phyloP scores from a whole-genome alignment of 2,797 vertebrate species.

The Ctenopoma multispine region DNA sequence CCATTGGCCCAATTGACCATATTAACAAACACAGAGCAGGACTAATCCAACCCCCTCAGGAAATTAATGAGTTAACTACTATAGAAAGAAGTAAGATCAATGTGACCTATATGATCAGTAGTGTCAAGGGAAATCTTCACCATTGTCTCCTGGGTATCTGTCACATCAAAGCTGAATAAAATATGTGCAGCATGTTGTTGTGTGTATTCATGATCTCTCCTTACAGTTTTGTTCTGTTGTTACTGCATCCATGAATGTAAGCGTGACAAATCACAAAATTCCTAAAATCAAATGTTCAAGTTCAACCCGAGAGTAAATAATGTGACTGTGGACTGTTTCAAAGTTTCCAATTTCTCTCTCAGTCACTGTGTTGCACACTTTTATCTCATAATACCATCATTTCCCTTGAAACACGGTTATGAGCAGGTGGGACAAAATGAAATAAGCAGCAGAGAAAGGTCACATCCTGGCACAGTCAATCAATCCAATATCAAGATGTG shows the following conservation, averaged over 20 bases:
- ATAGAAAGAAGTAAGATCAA: constrained; percentile 42
- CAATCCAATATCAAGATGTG: constrained; percentile 20
- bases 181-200: constrained; percentile 5
- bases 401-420: constrained; percentile 69
- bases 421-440: constrained; percentile 46
- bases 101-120: constrained; percentile 25
- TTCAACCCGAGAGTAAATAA: constrained; percentile 61
- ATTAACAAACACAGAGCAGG: constrained; percentile 30
- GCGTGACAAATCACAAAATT: constrained; percentile 22
- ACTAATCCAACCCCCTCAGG: constrained; percentile 30
- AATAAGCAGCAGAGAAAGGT: constrained; percentile 53
- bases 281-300: constrained; percentile 37
- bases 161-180: constrained; percentile 44
- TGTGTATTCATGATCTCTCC: not conserved
- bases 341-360: constrained; percentile 57
- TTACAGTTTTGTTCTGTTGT: constrained; percentile 4
- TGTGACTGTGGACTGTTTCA: constrained; percentile 40
- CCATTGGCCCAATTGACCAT: constrained; percentile 5
- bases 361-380: constrained; percentile 52
- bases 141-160: constrained; percentile 21
- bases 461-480: constrained; percentile 8
- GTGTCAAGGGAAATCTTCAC: constrained; percentile 52
- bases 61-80: constrained; percentile 38
- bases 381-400: constrained; percentile 66
- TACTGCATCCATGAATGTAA: constrained; percentile 1